Percentiles rank a stretch among this genome's conserved stretches.
These are phyloP conservation scores for Drosophila neonasuta DNA, from an alignment of 2,888 invertebrate genomes.

Conservation along the genomic window DNA sequence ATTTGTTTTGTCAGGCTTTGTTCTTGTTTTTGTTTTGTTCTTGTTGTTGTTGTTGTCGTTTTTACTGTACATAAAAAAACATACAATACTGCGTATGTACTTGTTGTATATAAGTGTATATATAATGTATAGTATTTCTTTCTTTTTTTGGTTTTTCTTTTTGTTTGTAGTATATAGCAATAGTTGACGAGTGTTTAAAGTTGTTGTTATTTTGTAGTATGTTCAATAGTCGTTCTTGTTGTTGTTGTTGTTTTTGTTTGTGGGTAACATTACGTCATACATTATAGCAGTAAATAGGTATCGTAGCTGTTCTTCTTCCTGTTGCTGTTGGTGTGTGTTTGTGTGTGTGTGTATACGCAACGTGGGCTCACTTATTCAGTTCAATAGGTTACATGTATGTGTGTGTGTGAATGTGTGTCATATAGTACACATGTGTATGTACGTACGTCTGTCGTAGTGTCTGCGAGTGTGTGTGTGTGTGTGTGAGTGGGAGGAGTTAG, in stretches of 20 bases:
- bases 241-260: conserved; percentile 49
- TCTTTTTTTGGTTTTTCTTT: conserved; percentile 10
- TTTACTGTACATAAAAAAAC: conserved; percentile 68
- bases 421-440: conserved; percentile 33
- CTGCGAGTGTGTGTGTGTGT: conserved; percentile 9
- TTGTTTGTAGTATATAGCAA: conserved; percentile 58
- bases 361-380: conserved; percentile 69
- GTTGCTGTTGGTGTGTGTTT: conserved; percentile 29
- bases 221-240: conserved; percentile 22
- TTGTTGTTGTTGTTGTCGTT: conserved; percentile 30
- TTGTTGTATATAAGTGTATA: conserved; percentile 71
- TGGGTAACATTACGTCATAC: conserved; percentile 73
- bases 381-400: conserved; percentile 50
- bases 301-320: conserved; percentile 63
- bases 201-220: conserved; percentile 31
- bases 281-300: conserved; percentile 75
- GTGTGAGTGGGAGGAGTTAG: not conserved
- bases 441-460: conserved; percentile 15
- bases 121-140: conserved; percentile 58
- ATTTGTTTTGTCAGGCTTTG: conserved; percentile 73
- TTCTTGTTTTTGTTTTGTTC: conserved; percentile 56
- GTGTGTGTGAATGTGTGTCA: conserved; percentile 19
- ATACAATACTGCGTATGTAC: conserved; percentile 73
- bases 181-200: conserved; percentile 68
- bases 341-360: conserved; percentile 45